Conservation (phyloP, 2,797 vertebrate species). For the Hapalemur alaotrensis region DNA sequence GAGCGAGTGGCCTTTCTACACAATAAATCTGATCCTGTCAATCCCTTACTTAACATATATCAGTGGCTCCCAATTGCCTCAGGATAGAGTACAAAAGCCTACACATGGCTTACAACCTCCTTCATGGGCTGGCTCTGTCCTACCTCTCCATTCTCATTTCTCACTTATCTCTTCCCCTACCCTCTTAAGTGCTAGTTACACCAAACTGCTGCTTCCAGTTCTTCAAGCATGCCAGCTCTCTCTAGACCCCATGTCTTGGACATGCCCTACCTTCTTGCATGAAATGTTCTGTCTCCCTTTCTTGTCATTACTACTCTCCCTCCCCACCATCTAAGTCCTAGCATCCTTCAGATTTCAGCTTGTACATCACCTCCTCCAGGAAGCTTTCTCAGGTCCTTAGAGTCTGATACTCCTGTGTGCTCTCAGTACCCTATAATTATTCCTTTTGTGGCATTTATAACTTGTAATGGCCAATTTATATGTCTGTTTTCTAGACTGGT, state of each 20-base stretch:
- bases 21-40: neutral
- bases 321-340: neutral
- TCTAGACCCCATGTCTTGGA: neutral
- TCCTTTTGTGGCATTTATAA: neutral
- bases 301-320: neutral
- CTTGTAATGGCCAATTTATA: neutral
- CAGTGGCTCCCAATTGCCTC: neutral
- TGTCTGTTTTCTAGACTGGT: neutral
- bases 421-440: neutral
- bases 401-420: neutral
- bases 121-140: neutral
- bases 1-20: neutral
- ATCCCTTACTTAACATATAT: neutral
- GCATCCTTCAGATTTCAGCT: neutral
- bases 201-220: neutral
- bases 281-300: neutral
- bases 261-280: neutral
- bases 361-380: neutral
- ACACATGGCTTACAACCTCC: neutral
- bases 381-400: neutral
- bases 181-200: neutral
- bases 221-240: neutral
- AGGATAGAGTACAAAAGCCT: neutral
- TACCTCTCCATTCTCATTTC: neutral
- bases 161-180: neutral